Evolutionary conservation across 2,113 vertebrate species (phyloP).

Genomic region (Vimba vimba): DNA sequence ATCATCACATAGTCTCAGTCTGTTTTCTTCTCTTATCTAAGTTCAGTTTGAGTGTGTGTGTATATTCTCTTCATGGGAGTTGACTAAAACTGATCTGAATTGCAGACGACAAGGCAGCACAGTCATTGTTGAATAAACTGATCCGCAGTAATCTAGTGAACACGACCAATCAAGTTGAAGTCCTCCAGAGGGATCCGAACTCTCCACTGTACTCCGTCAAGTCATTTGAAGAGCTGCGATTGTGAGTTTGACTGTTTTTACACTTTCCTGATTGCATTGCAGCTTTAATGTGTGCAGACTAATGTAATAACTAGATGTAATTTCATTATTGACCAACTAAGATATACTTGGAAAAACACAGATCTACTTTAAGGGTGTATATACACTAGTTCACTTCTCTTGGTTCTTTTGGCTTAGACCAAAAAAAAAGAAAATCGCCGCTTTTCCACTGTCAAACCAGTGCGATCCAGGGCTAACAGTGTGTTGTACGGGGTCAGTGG

Average conservation of each 20-base stretch:
- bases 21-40: not conserved
- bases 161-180: conserved; percentile 94
- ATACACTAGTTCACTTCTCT: too few species aligned
- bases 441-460: too few species aligned
- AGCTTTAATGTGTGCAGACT: too few species aligned
- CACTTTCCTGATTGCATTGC: not conserved
- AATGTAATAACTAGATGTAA: too few species aligned
- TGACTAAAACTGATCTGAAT: conserved; percentile 19
- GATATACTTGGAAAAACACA: too few species aligned
- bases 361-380: too few species aligned
- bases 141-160: conserved; percentile 95
- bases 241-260: conserved; percentile 80
- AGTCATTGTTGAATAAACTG: conserved; percentile 94
- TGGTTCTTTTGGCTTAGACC: too few species aligned
- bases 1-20: too few species aligned
- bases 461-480: too few species aligned
- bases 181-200: conserved; percentile 93
- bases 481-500: too few species aligned
- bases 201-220: conserved; percentile 95
- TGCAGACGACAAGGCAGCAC: conserved; percentile 92
- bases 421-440: too few species aligned
- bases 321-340: too few species aligned
- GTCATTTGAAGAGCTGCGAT: conserved; percentile 93
- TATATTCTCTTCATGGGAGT: not conserved
- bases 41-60: not conserved